Evolutionary conservation across 53 echinoderm and acorn worm species (phyloP).

Genomic region (Actinopyga echinites): DNA sequence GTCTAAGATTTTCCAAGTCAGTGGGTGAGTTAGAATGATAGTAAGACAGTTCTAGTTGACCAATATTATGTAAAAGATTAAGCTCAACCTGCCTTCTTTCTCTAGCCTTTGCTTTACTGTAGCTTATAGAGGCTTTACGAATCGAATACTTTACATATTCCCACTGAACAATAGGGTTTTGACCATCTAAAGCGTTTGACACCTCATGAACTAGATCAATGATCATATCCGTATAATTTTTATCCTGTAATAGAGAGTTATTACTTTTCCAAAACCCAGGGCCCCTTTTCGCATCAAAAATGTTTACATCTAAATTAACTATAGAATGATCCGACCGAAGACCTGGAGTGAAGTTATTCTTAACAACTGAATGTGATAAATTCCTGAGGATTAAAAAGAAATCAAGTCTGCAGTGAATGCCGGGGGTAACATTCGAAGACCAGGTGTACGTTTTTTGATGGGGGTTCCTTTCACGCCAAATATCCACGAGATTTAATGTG

Average conservation of each 20-base stretch:
- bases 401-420: conserved; percentile 15
- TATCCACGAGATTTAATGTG: conserved; percentile 2
- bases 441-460: conserved; percentile 19
- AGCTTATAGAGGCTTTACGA: not conserved
- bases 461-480: conserved; percentile 35
- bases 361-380: conserved; percentile 5
- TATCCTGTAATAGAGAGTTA: conserved; percentile 12
- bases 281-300: conserved; percentile 11
- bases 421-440: not conserved
- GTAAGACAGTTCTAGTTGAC: not conserved
- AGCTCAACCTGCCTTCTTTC: not conserved
- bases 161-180: not conserved
- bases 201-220: not conserved
- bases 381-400: conserved; percentile 24
- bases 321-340: conserved; percentile 25
- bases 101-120: conserved; percentile 27
- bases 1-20: not conserved
- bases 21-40: not conserved
- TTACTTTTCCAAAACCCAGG: conserved; percentile 27
- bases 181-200: not conserved
- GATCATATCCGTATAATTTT: not conserved
- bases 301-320: conserved; percentile 1
- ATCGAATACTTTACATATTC: conserved; percentile 22
- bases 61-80: conserved; percentile 6
- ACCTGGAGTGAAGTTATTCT: not conserved